A percentile compares a stretch with the other conserved stretches of the same genome.
Conservation (phyloP, 2,113 vertebrate genomes). For the Corynorhinus townsendii region DNA sequence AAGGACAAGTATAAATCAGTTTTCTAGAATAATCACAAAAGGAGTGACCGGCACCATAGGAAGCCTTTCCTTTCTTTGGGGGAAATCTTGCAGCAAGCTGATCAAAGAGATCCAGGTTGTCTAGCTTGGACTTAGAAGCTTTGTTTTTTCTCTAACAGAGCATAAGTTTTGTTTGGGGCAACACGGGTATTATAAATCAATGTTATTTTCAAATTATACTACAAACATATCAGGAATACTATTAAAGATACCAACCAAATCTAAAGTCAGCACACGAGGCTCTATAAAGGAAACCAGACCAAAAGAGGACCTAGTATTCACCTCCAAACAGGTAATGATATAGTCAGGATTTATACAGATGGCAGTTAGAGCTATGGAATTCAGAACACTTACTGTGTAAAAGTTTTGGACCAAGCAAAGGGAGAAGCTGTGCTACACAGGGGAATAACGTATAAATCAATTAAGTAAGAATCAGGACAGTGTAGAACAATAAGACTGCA, state of each 20-base stretch:
- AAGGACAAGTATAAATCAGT: neutral
- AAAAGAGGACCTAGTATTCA: neutral
- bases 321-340: neutral
- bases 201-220: neutral
- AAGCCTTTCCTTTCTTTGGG: neutral
- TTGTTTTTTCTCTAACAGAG: constrained; percentile 6
- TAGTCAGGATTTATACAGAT: neutral
- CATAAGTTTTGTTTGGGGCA: neutral
- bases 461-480: neutral
- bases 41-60: neutral
- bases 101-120: neutral
- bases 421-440: neutral
- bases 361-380: neutral
- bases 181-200: neutral
- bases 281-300: neutral
- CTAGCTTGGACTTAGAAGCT: neutral
- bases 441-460: neutral
- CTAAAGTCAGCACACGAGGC: neutral
- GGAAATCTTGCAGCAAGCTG: neutral
- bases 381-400: neutral
- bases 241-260: neutral
- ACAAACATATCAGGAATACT: neutral
- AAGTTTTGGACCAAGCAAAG: neutral
- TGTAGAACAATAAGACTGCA: neutral
- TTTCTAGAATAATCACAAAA: neutral